Evolutionary conservation across 2,888 invertebrate genomes (phyloP).

Genomic region (Ichneumon xanthorius): DNA sequence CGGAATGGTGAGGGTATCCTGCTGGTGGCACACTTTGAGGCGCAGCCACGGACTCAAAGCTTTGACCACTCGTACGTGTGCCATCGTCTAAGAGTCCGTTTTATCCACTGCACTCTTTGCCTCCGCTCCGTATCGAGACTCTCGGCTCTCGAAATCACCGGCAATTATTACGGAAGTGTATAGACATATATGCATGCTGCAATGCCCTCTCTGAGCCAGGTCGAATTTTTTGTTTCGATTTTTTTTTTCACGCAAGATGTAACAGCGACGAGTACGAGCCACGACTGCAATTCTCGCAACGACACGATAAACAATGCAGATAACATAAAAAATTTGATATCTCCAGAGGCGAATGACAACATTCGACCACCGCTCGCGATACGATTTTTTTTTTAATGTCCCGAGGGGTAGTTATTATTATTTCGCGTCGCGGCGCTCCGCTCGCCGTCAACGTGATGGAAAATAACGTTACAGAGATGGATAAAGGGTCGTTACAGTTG

Average conservation of each 20-base stretch:
- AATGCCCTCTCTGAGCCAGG: slow-evolving; percentile 1
- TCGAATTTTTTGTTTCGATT: too few species aligned
- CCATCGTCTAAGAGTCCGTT: slow-evolving; percentile 23
- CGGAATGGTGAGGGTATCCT: slow-evolving; percentile 32
- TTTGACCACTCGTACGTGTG: slow-evolving; percentile 73
- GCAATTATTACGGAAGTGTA: slow-evolving; percentile 69
- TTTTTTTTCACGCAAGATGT: too few species aligned
- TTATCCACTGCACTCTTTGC: slow-evolving; percentile 33
- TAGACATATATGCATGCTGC: neutral
- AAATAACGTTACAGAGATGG: slow-evolving; percentile 20
- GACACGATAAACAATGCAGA: neutral
- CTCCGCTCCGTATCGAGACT: neutral
- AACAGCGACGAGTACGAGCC: too few species aligned
- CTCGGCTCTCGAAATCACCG: slow-evolving; percentile 53
- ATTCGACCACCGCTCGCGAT: neutral
- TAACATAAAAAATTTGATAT: neutral
- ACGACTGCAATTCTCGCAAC: neutral
- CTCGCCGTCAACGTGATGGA: slow-evolving; percentile 36
- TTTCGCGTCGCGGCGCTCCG: slow-evolving; percentile 6
- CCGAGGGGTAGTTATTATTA: neutral
- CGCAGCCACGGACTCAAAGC: slow-evolving; percentile 71
- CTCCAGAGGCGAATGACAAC: too few species aligned
- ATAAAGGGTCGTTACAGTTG: slow-evolving; percentile 55
- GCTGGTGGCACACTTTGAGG: slow-evolving; percentile 47
- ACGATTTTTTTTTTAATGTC: neutral